A percentile compares a stretch with the other conserved stretches of the same genome.
These are phyloP conservation scores for Liodrosophila aerea DNA, from an alignment of 2,888 invertebrate genomes.

Conservation along the genomic window DNA sequence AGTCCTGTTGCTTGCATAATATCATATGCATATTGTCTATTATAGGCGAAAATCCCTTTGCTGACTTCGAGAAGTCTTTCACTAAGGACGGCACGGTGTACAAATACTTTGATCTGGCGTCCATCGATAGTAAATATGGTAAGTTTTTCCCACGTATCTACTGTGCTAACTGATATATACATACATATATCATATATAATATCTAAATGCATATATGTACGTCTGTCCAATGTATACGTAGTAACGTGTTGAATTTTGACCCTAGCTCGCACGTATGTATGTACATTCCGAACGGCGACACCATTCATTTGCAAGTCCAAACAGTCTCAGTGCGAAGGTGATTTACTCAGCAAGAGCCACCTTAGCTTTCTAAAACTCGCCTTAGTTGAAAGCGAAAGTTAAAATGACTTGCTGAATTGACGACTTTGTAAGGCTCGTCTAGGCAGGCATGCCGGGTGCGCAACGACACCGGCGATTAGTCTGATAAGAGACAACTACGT, in stretches of 20 bases:
- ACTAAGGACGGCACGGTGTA: constrained; percentile 82
- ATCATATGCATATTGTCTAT: too few relatives aligned
- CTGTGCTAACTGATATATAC: too few relatives aligned
- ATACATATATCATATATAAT: too few relatives aligned
- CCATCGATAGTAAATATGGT: constrained; percentile 92
- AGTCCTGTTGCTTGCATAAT: constrained; percentile 46
- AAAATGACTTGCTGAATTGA: constrained; percentile 22
- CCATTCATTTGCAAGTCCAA: constrained; percentile 64
- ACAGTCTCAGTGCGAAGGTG: constrained; percentile 47
- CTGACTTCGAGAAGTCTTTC: constrained; percentile 79
- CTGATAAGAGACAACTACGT: constrained; percentile 43
- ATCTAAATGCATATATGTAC: too few relatives aligned
- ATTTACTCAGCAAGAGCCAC: constrained; percentile 3
- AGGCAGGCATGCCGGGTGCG: constrained; percentile 15
- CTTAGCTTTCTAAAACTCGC: constrained; percentile 38
- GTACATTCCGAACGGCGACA: constrained; percentile 12
- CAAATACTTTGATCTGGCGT: constrained; percentile 90
- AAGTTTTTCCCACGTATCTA: constrained; percentile 79
- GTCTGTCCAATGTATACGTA: constrained; percentile 21
- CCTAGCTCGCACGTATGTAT: constrained; percentile 15
- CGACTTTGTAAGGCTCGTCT: constrained; percentile 32
- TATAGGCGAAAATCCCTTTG: constrained; percentile 79
- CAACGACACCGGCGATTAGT: constrained; percentile 12
- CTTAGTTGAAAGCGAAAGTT: constrained; percentile 60
- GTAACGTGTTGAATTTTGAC: constrained; percentile 60